Evolutionary conservation across 2,797 vertebrate genomes (phyloP).

Genomic region (Argya squamiceps): DNA sequence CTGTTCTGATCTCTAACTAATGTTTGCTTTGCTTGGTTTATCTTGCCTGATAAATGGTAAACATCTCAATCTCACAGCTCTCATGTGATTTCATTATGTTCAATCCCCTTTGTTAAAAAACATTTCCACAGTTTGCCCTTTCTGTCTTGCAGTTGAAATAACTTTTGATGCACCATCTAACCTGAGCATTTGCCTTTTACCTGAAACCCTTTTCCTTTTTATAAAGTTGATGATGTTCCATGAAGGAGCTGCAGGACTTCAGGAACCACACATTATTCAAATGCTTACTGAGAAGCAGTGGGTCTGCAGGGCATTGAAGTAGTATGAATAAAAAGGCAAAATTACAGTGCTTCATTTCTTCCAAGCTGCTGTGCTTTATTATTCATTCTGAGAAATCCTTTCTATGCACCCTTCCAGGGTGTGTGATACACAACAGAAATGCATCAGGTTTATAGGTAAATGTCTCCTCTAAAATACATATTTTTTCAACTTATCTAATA

Average conservation of each 20-base stretch:
- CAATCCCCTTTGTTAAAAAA: background rate
- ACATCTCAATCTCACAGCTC: background rate
- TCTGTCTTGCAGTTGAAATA: background rate
- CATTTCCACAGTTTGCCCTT: background rate
- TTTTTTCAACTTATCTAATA: background rate
- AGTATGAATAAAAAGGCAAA: constrained; percentile 26
- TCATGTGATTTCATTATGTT: background rate
- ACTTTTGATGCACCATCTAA: constrained; percentile 1
- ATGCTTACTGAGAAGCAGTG: background rate
- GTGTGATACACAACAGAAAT: background rate
- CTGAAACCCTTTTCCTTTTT: background rate
- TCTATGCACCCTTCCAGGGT: background rate
- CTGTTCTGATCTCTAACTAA: background rate
- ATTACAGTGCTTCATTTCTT: constrained; percentile 3
- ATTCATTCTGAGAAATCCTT: background rate
- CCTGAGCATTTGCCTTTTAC: background rate
- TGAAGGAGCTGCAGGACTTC: constrained; percentile 1
- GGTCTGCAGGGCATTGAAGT: background rate
- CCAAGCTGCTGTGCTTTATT: background rate
- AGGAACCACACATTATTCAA: constrained; percentile 1
- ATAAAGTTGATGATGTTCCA: background rate
- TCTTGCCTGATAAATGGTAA: background rate
- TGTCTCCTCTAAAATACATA: background rate
- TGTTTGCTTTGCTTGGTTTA: background rate
- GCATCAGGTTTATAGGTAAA: background rate